phyloP scores from a whole-genome alignment of 2,113 vertebrate species.

The Heterotilapia buettikoferi region DNA sequence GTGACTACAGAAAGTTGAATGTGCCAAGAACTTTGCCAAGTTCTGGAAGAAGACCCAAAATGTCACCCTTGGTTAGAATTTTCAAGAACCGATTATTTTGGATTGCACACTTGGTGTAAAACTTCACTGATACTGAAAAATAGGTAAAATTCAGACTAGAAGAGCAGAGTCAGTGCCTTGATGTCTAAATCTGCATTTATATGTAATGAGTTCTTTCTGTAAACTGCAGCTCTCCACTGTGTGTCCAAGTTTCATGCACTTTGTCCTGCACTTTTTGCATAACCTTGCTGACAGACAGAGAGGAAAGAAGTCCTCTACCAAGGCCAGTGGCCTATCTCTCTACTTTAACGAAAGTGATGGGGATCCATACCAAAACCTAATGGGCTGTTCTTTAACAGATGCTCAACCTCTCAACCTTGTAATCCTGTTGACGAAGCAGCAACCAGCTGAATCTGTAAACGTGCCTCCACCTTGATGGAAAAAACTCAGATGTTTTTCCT shows the following conservation, averaged over 20 bases:
- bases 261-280: neutral
- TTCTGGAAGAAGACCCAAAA: neutral
- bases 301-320: neutral
- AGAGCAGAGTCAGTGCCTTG: neutral
- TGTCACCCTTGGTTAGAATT: neutral
- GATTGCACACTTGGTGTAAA: neutral
- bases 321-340: neutral
- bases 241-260: neutral
- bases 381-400: neutral
- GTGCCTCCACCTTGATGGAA: neutral
- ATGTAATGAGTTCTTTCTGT: neutral
- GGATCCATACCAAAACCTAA: neutral
- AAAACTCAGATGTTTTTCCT: neutral
- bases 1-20: neutral
- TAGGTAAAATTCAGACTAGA: neutral
- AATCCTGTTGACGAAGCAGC: neutral
- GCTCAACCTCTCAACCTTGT: neutral
- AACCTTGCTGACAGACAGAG: neutral
- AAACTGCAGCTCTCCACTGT: neutral
- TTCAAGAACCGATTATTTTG: neutral
- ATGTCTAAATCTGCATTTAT: neutral
- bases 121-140: neutral
- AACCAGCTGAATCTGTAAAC: neutral
- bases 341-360: neutral
- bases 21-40: neutral